Base-by-base conservation (phyloP, 2,888 invertebrate genomes). In the Troides helena region DNA sequence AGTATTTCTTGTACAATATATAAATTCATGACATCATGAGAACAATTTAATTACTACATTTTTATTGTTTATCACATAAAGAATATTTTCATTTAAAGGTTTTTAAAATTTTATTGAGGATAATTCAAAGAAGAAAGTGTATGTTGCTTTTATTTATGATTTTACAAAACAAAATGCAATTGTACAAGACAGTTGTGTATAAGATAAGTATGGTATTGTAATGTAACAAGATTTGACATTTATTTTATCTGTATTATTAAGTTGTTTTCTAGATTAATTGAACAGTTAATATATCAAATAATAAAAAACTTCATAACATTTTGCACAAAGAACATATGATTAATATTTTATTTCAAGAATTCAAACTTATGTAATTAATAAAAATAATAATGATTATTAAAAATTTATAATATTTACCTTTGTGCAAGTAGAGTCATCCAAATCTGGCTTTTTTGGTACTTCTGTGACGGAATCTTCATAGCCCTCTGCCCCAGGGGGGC, bases 401-500 rank as follows among this genome's bases (percentile, higher is more conserved):
- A 50, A 30, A 23, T n/a, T 21, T 25, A 4, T 14, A n/a, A 80
- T 88, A 90, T 87, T 92, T 92, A 92, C 92, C 92, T 92, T 92
- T 21, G 91, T 90, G 72, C 86, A 85, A 60, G 71, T 65, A 66
- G 72, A 43, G 25, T 85, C 86, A 14, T 84, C 84, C 7, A 70
- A 43, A 17, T 81, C 84, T 21, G 78, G 80, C 80, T 90, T 91
- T 80, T 82, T 87, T 36, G 89, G 80, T 46, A 87, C 77, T 88
- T 89, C 87, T 62, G 82, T 83, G 70, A 92, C 88, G 3, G 91
- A 81, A 77, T 92, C 92, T 78, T 92, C 76, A 77, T 92, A 92
- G 63, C 92, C 92, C 82, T 92, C 92, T 63, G 92, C 82, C 77
- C 92, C 92, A 0, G 92, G 92, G 57, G 92, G 92, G 77, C 92